Base-by-base conservation (phyloP, 2,888 invertebrate genomes). In the Papilio elwesi region DNA sequence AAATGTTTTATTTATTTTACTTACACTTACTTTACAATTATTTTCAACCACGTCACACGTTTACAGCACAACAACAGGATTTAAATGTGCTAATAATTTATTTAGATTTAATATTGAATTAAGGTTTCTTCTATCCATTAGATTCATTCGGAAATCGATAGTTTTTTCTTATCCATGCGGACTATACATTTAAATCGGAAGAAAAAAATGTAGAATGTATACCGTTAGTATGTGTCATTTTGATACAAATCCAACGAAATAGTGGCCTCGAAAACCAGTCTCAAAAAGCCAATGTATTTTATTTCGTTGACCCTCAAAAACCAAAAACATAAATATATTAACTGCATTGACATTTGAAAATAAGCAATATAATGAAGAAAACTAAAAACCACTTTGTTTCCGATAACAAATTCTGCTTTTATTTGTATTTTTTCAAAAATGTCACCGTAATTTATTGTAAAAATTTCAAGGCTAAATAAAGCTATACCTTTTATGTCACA, bases 381-480 rank as follows among this genome's bases (percentile, higher is more conserved):
- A 59, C 5, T 59, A 62, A 43, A 62, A 62, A 13, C 12, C 13
- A 62, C 38, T 15, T 43, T 36, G 13, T 59, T 59, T 59, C 59
- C 59, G 59, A 43, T 15, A 43, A 15, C 59, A 62, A 62, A 62
- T 62, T 9, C 0, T 43, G 43, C 38, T 62, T 43, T 62, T 10
- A 62, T 62, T 43, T 43, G 10, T 38, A 62, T 62, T 11, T 15
- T 1, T 62, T 7, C 9, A 12, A 43, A 57, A 57, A 57, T 36
- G 57, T 10, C 57, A 59, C n/a, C 43, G 13, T 59, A 38, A 43
- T n/a, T 59, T 15, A n/a, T n/a, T 57, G 9, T 59, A n/a, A 43
- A 43, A 43, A 59, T 59, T 59, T 43, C 59, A 59, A 59, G 38
- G 59, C 43, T n/a, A 59, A n/a, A 59, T 43, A 10, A 59, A 38